A percentile compares a stretch with the other conserved stretches of the same genome.
phyloP scores from a whole-genome alignment of 1,140 invertebrate genomes.

The Periplaneta americana region DNA sequence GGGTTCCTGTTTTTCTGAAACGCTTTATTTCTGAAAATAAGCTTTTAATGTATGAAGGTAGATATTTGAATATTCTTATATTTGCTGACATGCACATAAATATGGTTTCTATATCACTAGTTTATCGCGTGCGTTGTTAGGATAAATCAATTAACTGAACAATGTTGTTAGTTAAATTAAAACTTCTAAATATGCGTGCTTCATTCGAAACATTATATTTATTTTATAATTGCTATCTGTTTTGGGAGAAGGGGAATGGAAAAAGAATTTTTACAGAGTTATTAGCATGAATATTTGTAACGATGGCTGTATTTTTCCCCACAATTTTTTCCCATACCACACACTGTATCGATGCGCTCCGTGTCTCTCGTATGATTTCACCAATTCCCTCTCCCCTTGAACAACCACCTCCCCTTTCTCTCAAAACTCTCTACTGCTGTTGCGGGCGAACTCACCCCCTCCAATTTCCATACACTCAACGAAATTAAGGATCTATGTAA shows the following conservation, averaged over 20 bases:
- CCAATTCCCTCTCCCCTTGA: neutral
- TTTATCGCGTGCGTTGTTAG: neutral
- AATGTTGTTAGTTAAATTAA: neutral
- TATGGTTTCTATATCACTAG: too few species aligned
- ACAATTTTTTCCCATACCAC: neutral
- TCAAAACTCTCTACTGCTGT: neutral
- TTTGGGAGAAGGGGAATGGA: neutral
- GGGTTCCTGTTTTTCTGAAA: too few species aligned
- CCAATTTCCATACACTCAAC: slow-evolving; percentile 12
- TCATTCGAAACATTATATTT: neutral
- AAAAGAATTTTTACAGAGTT: neutral
- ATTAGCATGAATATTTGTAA: neutral
- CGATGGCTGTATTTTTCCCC: neutral
- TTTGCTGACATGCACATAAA: too few species aligned
- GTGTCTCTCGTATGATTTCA: neutral
- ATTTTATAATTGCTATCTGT: neutral
- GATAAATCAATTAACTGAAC: neutral
- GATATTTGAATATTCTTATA: too few species aligned
- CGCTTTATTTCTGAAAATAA: too few species aligned
- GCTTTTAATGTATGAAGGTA: too few species aligned
- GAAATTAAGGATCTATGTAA: slow-evolving; percentile 9
- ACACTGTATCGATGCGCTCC: neutral
- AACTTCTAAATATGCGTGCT: neutral
- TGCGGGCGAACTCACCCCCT: neutral
- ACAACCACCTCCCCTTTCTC: neutral